Base-by-base conservation (phyloP, 2,888 invertebrate species). In the Thecocarcelia acutangulata region DNA sequence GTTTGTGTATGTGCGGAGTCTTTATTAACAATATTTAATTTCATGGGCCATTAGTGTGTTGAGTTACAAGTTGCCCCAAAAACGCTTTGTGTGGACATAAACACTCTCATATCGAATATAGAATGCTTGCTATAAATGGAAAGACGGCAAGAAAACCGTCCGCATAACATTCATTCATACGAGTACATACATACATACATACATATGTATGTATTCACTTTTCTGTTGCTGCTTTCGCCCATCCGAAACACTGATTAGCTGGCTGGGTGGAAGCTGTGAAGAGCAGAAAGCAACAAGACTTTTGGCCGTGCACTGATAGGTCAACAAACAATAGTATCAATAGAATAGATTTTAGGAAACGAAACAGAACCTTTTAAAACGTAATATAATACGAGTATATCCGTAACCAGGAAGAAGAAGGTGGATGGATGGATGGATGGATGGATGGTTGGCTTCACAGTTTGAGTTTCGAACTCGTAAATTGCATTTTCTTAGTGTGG, bases 41-140 rank as follows among this genome's bases (percentile, higher is more conserved):
- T 84, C 84, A 84, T 84, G 84, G 83, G 46, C 80, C 84, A 84
- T 84, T 84, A 83, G 76, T 80, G 82, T 74, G 72, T 83, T 78
- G 72, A 76, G 78, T 83, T 84, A 82, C 81, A 68, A 66, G 59
- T 73, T 78, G 52, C 15, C 19, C 68, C 69, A 68, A 70, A 63
- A 48, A 68, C 33, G 28, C 28, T 54, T 58, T 37, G 13, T 24
- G 48, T 28, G 42, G 48, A 72, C 42, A 6, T 46, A 42, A 19
- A 37, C 2, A 21, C n/a, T 9, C 42, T 3, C 21, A 40, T 19
- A 6, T 40, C 5, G n/a, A 52, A 58, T 12, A 15, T 19, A 42
- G 37, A 19, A 64, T 21, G 19, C 56, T 58, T 58, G 24, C 24
- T 48, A 42, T 6, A 63, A n/a, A n/a, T n/a, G 1, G 5, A 24